Evolutionary conservation across 2,888 invertebrate genomes (phyloP).

Genomic region (Branchellion lobata): DNA sequence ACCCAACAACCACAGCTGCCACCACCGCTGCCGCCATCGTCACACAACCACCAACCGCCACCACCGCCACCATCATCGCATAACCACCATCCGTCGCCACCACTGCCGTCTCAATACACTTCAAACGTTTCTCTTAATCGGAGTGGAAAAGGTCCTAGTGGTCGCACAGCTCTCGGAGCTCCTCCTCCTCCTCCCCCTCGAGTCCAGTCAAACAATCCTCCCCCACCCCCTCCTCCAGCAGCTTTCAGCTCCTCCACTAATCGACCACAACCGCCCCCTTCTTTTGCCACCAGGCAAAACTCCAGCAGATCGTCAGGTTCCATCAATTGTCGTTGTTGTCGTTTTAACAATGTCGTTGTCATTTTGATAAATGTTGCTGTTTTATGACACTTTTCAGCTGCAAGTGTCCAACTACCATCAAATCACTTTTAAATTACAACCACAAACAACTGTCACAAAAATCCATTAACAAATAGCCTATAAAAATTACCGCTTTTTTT

Average conservation of each 20-base stretch:
- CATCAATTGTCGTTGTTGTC: background rate
- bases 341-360: background rate
- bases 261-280: background rate
- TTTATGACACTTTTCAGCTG: background rate
- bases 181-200: slow-evolving; percentile 37
- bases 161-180: background rate
- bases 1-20: background rate
- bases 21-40: background rate
- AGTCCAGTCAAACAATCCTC: slow-evolving; percentile 18
- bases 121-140: background rate
- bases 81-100: background rate
- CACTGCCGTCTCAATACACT: slow-evolving; percentile 3
- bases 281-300: background rate
- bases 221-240: slow-evolving; percentile 11
- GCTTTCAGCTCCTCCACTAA: background rate
- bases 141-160: background rate
- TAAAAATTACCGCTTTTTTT: too few relatives aligned
- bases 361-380: background rate
- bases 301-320: background rate
- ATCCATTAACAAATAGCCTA: too few relatives aligned
- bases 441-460: too few relatives aligned
- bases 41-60: background rate
- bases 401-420: too few relatives aligned
- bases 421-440: too few relatives aligned
- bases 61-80: background rate